A percentile compares a stretch with the other conserved stretches of the same genome.
These are phyloP conservation scores for Ophonus ardosiacus DNA, from an alignment of 2,888 invertebrate species.

Conservation along the genomic window DNA sequence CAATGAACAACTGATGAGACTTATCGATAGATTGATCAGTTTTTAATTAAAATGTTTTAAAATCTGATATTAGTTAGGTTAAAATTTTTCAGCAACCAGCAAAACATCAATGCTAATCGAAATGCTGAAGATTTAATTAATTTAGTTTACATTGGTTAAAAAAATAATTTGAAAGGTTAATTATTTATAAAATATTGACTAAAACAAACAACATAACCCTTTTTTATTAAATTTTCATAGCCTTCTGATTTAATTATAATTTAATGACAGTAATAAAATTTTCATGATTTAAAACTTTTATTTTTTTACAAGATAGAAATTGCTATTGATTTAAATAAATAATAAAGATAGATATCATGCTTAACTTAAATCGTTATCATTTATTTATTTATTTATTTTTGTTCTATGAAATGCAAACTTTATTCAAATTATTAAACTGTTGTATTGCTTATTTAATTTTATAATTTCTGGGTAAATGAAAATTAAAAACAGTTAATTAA, in stretches of 20 bases:
- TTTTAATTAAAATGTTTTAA: conserved; percentile 26
- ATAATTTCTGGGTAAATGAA: not conserved
- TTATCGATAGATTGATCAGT: not conserved
- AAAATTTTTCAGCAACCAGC: not conserved
- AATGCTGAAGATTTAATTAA: too few relatives aligned
- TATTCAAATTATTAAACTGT: not conserved
- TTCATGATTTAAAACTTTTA: too few relatives aligned
- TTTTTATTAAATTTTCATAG: conserved; percentile 9
- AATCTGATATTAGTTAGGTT: not conserved
- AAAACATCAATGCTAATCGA: not conserved
- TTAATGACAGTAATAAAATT: not conserved
- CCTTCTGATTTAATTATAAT: conserved; percentile 18
- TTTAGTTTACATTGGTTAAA: too few relatives aligned
- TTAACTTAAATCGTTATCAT: too few relatives aligned
- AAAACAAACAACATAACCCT: not conserved
- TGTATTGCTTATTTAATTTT: not conserved
- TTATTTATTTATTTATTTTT: too few relatives aligned
- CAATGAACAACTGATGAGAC: not conserved
- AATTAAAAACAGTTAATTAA: conserved; percentile 29
- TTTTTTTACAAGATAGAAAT: too few relatives aligned
- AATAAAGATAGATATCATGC: too few relatives aligned
- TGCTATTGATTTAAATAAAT: too few relatives aligned
- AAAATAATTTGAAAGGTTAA: too few relatives aligned
- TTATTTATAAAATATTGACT: not conserved
- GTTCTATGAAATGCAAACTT: too few relatives aligned